phyloP scores from a whole-genome alignment of 2,113 vertebrate species.

The Probosciger aterrimus region DNA sequence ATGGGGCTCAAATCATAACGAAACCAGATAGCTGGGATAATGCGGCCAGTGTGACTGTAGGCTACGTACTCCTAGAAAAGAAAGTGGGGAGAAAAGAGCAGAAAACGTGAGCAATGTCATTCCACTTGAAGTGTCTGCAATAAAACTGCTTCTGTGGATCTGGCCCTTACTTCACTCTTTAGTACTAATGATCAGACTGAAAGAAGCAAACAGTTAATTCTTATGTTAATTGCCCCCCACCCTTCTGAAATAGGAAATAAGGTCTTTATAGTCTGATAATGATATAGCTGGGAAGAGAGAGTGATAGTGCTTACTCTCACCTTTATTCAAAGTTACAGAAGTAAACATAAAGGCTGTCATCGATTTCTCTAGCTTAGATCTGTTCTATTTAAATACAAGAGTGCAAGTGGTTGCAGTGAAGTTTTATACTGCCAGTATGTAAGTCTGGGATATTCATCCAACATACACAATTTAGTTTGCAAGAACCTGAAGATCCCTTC shows the following conservation, averaged over 20 bases:
- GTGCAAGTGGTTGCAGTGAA: not conserved
- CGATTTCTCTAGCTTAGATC: not conserved
- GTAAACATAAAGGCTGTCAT: not conserved
- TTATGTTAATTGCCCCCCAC: not conserved
- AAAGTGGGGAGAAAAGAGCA: not conserved
- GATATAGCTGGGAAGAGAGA: not conserved
- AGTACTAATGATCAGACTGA: not conserved
- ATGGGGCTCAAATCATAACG: slow-evolving; percentile 98
- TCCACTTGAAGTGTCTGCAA: not conserved
- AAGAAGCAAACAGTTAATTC: not conserved
- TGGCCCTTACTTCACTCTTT: not conserved
- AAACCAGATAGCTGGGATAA: slow-evolving; percentile 99
- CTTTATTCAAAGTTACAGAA: not conserved
- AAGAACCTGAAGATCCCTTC: not conserved
- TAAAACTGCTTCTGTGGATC: not conserved
- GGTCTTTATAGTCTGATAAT: not conserved
- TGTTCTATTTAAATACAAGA: not conserved
- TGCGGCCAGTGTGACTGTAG: slow-evolving; percentile 97
- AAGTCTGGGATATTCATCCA: not conserved
- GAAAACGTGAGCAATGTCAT: not conserved
- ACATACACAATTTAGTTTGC: not conserved
- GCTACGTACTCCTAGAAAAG: slow-evolving; percentile 89
- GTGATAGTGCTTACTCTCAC: not conserved
- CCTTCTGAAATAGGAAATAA: not conserved
- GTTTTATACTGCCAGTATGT: not conserved